These are phyloP conservation scores for Malthinus flaveolus DNA, from an alignment of 2,888 invertebrate genomes.

Conservation along the genomic window DNA sequence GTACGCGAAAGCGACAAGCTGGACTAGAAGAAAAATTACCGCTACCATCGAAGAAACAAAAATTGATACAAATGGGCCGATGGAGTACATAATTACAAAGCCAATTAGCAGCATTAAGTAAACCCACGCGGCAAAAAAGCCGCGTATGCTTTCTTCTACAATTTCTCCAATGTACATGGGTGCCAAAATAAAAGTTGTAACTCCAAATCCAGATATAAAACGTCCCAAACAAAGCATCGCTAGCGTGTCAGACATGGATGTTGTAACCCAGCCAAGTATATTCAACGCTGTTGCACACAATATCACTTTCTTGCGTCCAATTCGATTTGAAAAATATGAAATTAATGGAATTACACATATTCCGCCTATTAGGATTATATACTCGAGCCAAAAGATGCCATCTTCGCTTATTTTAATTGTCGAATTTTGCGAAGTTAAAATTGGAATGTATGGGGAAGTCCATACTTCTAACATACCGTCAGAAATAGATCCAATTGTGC, in stretches of 20 bases:
- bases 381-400: neutral
- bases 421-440: conserved; percentile 11
- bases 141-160: conserved; percentile 24
- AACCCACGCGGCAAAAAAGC: conserved; percentile 21
- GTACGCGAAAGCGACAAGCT: conserved; percentile 40
- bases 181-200: conserved; percentile 14
- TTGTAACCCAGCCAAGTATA: conserved; percentile 22
- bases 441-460: conserved; percentile 29
- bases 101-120: conserved; percentile 26
- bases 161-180: conserved; percentile 30
- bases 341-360: conserved; percentile 2
- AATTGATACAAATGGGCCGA: conserved; percentile 41
- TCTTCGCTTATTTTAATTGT: neutral
- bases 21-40: conserved; percentile 32
- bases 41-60: conserved; percentile 42
- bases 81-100: conserved; percentile 17
- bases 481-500: conserved; percentile 27
- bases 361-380: neutral
- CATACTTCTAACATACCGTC: conserved; percentile 34
- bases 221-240: conserved; percentile 15
- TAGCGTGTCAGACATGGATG: conserved; percentile 7
- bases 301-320: conserved; percentile 27
- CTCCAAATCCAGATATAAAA: conserved; percentile 20
- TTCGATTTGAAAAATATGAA: conserved; percentile 14
- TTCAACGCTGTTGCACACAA: conserved; percentile 16